phyloP scores from a whole-genome alignment of 2,113 vertebrate species.

The Nyctereutes procyonoides region DNA sequence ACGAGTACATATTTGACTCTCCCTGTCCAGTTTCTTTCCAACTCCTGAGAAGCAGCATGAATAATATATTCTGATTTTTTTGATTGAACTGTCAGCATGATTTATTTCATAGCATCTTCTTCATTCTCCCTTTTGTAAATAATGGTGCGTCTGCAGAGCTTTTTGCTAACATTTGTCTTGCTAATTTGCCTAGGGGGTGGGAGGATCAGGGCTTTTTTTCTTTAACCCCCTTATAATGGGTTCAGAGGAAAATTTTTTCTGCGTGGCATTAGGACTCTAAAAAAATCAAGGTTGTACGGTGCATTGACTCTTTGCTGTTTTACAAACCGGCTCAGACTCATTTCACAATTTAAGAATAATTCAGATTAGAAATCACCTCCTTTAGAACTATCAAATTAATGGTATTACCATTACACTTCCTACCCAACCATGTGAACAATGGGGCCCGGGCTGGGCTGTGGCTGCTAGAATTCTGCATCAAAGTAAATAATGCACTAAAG shows the following conservation, averaged over 20 bases:
- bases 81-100: conserved; percentile 82
- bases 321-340: conserved; percentile 67
- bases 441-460: neutral
- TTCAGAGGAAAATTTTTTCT: conserved; percentile 47
- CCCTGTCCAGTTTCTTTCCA: conserved; percentile 75
- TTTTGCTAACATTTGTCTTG: conserved; percentile 78
- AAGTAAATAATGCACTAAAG: conserved; percentile 52
- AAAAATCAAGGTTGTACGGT: conserved; percentile 63
- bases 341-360: conserved; percentile 77
- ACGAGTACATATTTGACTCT: conserved; percentile 49
- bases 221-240: conserved; percentile 44
- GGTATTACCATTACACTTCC: conserved; percentile 55
- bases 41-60: conserved; percentile 71
- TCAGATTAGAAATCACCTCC: conserved; percentile 75
- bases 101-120: conserved; percentile 78
- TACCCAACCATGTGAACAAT: conserved; percentile 57
- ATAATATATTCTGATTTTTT: conserved; percentile 81
- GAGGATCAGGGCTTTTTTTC: conserved; percentile 45
- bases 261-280: neutral
- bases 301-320: conserved; percentile 57
- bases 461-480: conserved; percentile 35
- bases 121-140: conserved; percentile 73
- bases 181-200: conserved; percentile 77
- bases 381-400: conserved; percentile 73
- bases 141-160: conserved; percentile 62